phyloP scores from a whole-genome alignment of 2,888 invertebrate species.

The Tetramorium bicarinatum region DNA sequence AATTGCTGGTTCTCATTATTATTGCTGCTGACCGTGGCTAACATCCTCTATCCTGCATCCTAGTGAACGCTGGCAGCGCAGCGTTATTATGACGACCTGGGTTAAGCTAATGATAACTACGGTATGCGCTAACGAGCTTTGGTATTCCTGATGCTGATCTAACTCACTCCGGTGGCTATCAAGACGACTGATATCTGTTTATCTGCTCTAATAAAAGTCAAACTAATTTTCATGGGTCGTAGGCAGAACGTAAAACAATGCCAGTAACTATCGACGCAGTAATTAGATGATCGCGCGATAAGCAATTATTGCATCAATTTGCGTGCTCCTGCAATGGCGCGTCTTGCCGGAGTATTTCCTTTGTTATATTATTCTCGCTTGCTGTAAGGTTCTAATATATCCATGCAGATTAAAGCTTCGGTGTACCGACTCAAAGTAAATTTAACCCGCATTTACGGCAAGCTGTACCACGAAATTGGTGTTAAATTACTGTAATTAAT shows the following conservation, averaged over 20 bases:
- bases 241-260: background rate
- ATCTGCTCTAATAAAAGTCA: background rate
- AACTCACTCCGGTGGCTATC: background rate
- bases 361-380: constrained; percentile 58
- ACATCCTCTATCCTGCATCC: constrained; percentile 52
- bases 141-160: constrained; percentile 36
- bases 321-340: background rate
- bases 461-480: constrained; percentile 37
- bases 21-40: constrained; percentile 56
- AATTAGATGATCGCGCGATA: constrained; percentile 26
- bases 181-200: background rate
- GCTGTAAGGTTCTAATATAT: constrained; percentile 39
- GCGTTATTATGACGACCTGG: constrained; percentile 60
- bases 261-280: background rate
- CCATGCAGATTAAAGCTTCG: constrained; percentile 56
- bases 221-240: background rate
- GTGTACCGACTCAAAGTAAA: constrained; percentile 47
- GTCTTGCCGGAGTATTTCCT: constrained; percentile 44
- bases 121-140: constrained; percentile 63
- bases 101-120: constrained; percentile 63
- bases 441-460: constrained; percentile 50
- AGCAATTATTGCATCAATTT: constrained; percentile 32
- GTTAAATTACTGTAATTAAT: constrained; percentile 59
- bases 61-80: constrained; percentile 44
- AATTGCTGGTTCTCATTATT: constrained; percentile 73